phyloP scores from a whole-genome alignment of 37 sponge, comb jelly and placozoan species.

The Diacarnus erythraeanus region DNA sequence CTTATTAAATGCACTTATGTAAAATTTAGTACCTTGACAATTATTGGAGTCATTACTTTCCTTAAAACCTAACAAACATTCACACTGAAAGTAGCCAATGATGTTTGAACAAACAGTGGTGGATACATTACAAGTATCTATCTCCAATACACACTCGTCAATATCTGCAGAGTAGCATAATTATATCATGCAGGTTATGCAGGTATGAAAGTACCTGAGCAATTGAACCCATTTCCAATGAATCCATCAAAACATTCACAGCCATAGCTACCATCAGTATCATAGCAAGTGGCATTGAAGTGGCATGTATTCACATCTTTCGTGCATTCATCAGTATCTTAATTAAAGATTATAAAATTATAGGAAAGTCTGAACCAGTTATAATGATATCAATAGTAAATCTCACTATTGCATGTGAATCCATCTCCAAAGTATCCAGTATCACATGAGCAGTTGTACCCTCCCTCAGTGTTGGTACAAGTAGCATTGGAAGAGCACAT shows the following conservation, averaged over 20 bases:
- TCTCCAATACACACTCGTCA: too few relatives aligned
- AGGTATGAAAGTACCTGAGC: background rate
- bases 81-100: too few relatives aligned
- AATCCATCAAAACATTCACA: constrained; percentile 15
- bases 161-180: too few relatives aligned
- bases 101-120: too few relatives aligned
- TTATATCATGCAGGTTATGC: too few relatives aligned
- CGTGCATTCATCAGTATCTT: constrained; percentile 28
- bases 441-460: background rate
- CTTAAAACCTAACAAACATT: too few relatives aligned
- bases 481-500: background rate
- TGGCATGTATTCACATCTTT: background rate
- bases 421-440: constrained; percentile 20
- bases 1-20: too few relatives aligned
- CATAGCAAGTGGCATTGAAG: background rate
- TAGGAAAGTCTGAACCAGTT: background rate
- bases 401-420: too few relatives aligned
- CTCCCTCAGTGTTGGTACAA: background rate
- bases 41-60: too few relatives aligned
- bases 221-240: background rate
- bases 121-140: too few relatives aligned
- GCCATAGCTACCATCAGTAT: constrained; percentile 16
- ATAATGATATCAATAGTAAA: too few relatives aligned
- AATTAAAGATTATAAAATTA: background rate
- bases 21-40: too few relatives aligned